Percentiles rank a stretch among this genome's conserved stretches.
These are phyloP conservation scores for Apistogramma diplotaenia DNA, from an alignment of 2,113 vertebrate species.

Conservation along the genomic window DNA sequence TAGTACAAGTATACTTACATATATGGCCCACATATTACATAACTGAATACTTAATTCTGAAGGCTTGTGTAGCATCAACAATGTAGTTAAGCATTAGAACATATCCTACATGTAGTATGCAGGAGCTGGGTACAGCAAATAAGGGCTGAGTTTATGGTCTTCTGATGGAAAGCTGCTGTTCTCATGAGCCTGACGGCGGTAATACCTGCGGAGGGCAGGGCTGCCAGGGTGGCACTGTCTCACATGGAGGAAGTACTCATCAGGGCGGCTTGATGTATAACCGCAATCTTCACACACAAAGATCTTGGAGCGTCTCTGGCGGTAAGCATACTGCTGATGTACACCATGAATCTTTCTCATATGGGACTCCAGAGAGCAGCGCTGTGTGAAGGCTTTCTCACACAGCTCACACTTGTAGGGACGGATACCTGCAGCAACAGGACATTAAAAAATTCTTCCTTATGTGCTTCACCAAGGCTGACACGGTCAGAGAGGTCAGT, in stretches of 20 bases:
- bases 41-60: background rate
- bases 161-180: constrained; percentile 28
- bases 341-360: constrained; percentile 86
- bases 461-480: background rate
- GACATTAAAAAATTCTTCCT: background rate
- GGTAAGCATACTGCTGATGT: constrained; percentile 84
- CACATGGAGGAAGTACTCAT: constrained; percentile 82
- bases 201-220: constrained; percentile 73
- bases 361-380: constrained; percentile 89
- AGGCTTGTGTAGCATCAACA: background rate
- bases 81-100: background rate
- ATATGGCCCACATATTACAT: background rate
- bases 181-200: constrained; percentile 74
- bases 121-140: constrained; percentile 70
- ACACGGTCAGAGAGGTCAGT: background rate
- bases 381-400: constrained; percentile 88
- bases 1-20: background rate
- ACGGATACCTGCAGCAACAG: constrained; percentile 79
- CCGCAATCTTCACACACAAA: constrained; percentile 90
- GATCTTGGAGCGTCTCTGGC: constrained; percentile 87
- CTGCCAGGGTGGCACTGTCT: constrained; percentile 76
- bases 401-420: constrained; percentile 88
- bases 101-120: constrained; percentile 67
- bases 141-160: constrained; percentile 57
- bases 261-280: constrained; percentile 80